Evolutionary conservation across 1,140 invertebrate genomes (phyloP), one percentile per base, ranked within the genome.

Genomic region (Drosophila elegans): DNA sequence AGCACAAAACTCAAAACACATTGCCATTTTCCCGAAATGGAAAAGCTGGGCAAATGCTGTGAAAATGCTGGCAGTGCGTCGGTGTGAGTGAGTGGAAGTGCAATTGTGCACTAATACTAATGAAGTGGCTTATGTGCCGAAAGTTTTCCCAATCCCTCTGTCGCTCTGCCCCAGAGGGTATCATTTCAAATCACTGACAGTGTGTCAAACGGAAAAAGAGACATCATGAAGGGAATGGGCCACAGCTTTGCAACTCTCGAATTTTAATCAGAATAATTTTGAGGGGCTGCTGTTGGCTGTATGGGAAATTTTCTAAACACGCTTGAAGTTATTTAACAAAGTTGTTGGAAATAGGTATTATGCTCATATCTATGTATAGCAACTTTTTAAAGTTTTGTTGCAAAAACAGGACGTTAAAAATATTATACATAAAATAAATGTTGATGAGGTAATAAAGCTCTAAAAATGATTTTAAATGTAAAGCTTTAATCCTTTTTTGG

Each of bases 81-180:
- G 44, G 51, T 49, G 39, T 41, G 59, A 51, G 44, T 38, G 54
- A 48, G 39, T 45, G 56, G 13, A 59, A 54, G 69, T 84, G 67
- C 64, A 74, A 62, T 68, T 80, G 42, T 62, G 48, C 69, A 74
- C 68, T 69, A 84, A 85, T 85, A 85, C 81, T 78, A 86, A 88
- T 82, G 78, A 78, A 85, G 67, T 63, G 78, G 61, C 64, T 72
- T 67, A 75, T 45, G 49, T 52, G 25, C 45, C 49, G 59, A 55
- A 74, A 74, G 51, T 74, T 74, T 74, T 74, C 44, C 71, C 10
- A 62, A 36, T 11, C 62, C 53, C 27, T 27, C n/a, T 5, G 49
- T 6, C 41, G 1, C 66, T 25, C 39, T 52, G 25, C 49, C 13
- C 3, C 44, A 0, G 27, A 21, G 66, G n/a, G 4, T 48, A 69